Evolutionary conservation across 2,113 vertebrate species (phyloP).

Genomic region (Halichoeres trimaculatus): DNA sequence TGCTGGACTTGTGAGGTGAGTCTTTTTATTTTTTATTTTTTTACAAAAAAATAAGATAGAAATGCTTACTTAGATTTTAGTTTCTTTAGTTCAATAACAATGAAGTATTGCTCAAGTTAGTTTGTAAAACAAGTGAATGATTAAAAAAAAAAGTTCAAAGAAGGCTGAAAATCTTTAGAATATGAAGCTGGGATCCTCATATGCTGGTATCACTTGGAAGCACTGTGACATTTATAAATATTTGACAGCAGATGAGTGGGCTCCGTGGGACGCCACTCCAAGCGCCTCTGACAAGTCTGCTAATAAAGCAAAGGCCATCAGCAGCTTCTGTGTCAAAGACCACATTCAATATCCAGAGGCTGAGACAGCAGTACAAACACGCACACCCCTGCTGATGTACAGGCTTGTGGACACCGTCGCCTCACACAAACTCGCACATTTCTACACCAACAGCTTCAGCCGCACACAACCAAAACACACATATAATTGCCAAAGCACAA

Average conservation of each 20-base stretch:
- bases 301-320: slow-evolving; percentile 65
- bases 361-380: slow-evolving; percentile 24
- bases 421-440: neutral
- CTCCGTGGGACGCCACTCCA: slow-evolving; percentile 59
- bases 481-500: neutral
- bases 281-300: slow-evolving; percentile 50
- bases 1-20: too few species aligned
- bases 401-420: slow-evolving; percentile 21
- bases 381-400: slow-evolving; percentile 14
- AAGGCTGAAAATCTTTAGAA: neutral
- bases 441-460: neutral
- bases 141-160: neutral
- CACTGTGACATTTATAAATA: slow-evolving; percentile 73
- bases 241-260: slow-evolving; percentile 73
- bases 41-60: too few species aligned
- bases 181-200: slow-evolving; percentile 30
- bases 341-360: slow-evolving; percentile 23
- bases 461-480: neutral
- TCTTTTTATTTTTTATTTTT: too few species aligned
- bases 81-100: neutral
- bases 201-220: slow-evolving; percentile 47
- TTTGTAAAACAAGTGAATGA: too few species aligned
- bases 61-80: too few species aligned
- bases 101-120: neutral
- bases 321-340: slow-evolving; percentile 10